phyloP scores from a whole-genome alignment of 2,888 invertebrate genomes.

The Sabatieria punctata region DNA sequence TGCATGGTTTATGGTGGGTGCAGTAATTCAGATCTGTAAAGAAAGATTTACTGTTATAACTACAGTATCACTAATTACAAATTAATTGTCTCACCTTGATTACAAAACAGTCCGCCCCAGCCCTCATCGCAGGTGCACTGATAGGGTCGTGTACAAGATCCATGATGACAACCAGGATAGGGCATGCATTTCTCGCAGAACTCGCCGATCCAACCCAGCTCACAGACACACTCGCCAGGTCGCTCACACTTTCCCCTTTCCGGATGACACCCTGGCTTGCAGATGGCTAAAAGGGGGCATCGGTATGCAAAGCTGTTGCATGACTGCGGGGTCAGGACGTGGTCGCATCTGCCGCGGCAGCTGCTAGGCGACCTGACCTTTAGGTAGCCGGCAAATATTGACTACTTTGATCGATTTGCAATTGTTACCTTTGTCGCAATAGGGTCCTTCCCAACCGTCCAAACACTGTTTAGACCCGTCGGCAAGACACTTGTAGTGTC shows the following conservation, averaged over 20 bases:
- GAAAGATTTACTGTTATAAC: conserved; percentile 10
- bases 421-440: conserved; percentile 53
- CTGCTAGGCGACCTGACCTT: too few species aligned
- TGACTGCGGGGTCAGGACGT: background rate
- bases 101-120: conserved; percentile 95
- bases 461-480: conserved; percentile 71
- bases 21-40: conserved; percentile 76
- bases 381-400: too few species aligned
- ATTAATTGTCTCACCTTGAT: too few species aligned
- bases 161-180: conserved; percentile 85
- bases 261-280: conserved; percentile 75
- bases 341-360: too few species aligned
- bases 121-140: conserved; percentile 89
- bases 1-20: conserved; percentile 84
- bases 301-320: conserved; percentile 20
- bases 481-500: conserved; percentile 71
- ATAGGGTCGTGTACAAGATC: conserved; percentile 77
- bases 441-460: conserved; percentile 61
- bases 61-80: too few species aligned
- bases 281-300: conserved; percentile 63
- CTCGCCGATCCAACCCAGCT: conserved; percentile 73
- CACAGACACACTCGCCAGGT: conserved; percentile 91
- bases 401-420: too few species aligned
- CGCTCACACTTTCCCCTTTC: conserved; percentile 73
- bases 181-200: conserved; percentile 76